Conservation (phyloP, 2,888 invertebrate genomes). For the Steromphala cineraria region DNA sequence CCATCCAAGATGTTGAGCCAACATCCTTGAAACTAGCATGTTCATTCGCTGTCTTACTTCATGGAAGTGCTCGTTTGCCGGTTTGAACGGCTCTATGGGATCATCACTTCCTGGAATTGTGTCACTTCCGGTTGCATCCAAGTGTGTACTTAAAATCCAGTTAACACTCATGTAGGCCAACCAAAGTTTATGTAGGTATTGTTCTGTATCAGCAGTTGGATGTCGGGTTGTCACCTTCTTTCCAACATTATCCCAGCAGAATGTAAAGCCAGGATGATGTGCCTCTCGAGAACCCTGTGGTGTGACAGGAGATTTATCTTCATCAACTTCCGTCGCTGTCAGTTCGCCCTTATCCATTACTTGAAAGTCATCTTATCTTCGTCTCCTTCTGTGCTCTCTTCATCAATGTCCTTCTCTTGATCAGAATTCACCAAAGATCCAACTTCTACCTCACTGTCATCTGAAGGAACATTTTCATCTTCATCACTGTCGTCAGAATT, state of each 20-base stretch:
- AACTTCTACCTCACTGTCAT: neutral
- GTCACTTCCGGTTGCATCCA: no score
- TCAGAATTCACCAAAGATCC: neutral
- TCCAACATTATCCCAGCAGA: neutral
- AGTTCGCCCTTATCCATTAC: neutral
- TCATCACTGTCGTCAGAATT: neutral
- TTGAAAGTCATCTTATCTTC: neutral
- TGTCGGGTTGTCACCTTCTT: neutral
- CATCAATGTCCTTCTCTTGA: neutral
- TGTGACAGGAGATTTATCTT: no score
- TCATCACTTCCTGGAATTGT: no score
- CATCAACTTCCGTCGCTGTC: no score
- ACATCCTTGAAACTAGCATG: conserved; percentile 27
- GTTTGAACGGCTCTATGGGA: conserved; percentile 1
- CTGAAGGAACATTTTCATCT: neutral
- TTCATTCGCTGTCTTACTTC: conserved; percentile 16
- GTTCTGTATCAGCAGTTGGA: neutral
- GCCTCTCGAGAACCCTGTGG: no score
- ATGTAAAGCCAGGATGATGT: conserved; percentile 14
- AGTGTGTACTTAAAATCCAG: neutral
- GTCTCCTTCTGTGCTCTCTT: neutral
- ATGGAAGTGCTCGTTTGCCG: conserved; percentile 14
- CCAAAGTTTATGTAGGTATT: no score
- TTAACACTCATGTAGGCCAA: neutral
- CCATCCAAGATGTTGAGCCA: conserved; percentile 27